phyloP scores from a whole-genome alignment of 2,113 vertebrate genomes.

The Zapus hudsonius region DNA sequence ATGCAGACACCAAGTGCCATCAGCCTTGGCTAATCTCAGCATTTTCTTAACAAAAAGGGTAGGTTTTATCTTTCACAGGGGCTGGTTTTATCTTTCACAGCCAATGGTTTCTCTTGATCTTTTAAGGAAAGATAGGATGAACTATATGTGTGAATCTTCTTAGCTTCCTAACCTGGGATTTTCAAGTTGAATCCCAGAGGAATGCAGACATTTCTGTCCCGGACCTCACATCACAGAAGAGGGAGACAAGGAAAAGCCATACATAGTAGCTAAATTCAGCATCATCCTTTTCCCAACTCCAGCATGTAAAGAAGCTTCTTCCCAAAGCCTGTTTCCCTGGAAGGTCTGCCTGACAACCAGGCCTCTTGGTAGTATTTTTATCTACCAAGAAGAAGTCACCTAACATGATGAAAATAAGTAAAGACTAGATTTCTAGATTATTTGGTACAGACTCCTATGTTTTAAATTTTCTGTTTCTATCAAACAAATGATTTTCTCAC shows the following conservation, averaged over 20 bases:
- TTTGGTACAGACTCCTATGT: background rate
- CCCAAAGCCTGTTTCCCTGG: background rate
- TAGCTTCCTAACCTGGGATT: slow-evolving; percentile 7
- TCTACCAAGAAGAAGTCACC: background rate
- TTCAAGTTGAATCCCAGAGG: background rate
- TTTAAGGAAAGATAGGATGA: background rate
- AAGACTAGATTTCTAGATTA: background rate
- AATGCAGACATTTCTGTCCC: background rate
- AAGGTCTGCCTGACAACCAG: background rate
- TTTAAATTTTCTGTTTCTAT: background rate
- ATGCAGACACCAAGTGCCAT: background rate
- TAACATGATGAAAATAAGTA: background rate
- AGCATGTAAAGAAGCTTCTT: background rate
- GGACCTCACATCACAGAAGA: background rate
- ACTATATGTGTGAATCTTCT: background rate
- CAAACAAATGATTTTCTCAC: background rate
- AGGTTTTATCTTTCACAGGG: background rate
- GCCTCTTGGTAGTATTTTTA: background rate
- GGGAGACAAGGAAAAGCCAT: background rate
- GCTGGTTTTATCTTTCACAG: background rate
- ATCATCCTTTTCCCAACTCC: background rate
- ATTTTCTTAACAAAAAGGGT: background rate
- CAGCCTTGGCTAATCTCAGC: background rate
- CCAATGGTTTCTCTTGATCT: background rate
- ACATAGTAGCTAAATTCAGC: background rate